These are phyloP conservation scores for Pycnomerus fuliginosus DNA, from an alignment of 2,888 invertebrate genomes.

Conservation along the genomic window DNA sequence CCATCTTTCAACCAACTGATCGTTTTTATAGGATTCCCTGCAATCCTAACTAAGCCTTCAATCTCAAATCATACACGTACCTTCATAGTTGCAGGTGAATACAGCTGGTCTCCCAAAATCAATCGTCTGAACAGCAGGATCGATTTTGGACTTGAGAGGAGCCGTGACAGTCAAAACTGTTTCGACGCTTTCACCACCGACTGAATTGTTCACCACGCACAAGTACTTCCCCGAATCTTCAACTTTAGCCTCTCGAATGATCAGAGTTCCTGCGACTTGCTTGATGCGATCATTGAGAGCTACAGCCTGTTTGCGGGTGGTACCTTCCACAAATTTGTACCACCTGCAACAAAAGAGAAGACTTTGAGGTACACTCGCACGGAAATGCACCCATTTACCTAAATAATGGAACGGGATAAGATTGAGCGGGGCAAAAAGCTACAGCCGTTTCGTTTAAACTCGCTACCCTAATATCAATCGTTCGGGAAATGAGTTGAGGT, in stretches of 20 bases:
- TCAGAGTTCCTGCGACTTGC: constrained; percentile 91
- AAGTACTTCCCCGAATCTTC: constrained; percentile 93
- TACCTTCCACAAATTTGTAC: constrained; percentile 91
- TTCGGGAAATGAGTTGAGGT: constrained; percentile 62
- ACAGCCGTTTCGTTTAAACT: constrained; percentile 51
- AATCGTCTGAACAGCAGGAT: constrained; percentile 84
- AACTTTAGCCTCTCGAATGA: constrained; percentile 87
- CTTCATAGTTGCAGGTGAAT: constrained; percentile 87
- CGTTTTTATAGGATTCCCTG: constrained; percentile 81
- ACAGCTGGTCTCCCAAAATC: constrained; percentile 92
- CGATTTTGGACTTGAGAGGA: constrained; percentile 82
- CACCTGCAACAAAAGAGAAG: constrained; percentile 71
- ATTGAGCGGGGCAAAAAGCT: constrained; percentile 72
- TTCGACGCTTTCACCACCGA: constrained; percentile 90
- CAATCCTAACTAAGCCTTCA: constrained; percentile 2
- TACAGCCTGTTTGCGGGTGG: constrained; percentile 85
- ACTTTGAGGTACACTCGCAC: not conserved
- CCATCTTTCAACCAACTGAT: constrained; percentile 94
- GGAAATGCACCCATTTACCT: constrained; percentile 58
- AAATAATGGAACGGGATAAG: constrained; percentile 71
- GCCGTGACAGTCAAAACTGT: constrained; percentile 91
- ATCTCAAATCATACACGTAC: constrained; percentile 40
- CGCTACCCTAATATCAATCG: constrained; percentile 54
- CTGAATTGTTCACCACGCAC: constrained; percentile 92
- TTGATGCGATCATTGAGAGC: constrained; percentile 84